Evolutionary conservation across 2,888 invertebrate genomes (phyloP), one percentile per base, ranked within the genome.

Genomic region (Hemistola chrysoprasaria): DNA sequence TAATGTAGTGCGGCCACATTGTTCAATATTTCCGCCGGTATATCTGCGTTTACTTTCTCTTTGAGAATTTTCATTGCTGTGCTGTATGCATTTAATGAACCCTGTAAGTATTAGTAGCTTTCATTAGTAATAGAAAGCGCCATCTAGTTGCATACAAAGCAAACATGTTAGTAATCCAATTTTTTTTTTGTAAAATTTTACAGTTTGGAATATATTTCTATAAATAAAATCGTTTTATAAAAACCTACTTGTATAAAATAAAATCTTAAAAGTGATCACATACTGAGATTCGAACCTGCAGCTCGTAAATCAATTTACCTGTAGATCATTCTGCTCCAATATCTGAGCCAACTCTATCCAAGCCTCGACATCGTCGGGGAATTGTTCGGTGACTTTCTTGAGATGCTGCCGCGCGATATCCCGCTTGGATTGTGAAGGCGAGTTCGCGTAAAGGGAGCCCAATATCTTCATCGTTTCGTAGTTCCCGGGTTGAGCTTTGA

Each of bases 401-500:
- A 99, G 89, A 78, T 98, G 97, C 61, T 95, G 95, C 72, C 97
- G 95, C 0, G 98, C 98, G 50, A 97, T 96, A 60, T 98, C 97
- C 5, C 98, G 90, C 76, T 97, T 97, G 0, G 96, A 94, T 71
- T 97, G 97, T 1, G 96, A 97, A 8, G 92, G 90, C 0, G 97
- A 97, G 67, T 93, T 95, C 0, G 99, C 98, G 75, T 99, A 99
- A 0, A 99, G 87, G 0, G 98, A 98, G 1, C 99, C 99, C 6
- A 99, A 91, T 59, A 99, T 99, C 88, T 99, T 99, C 97, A 99
- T 98, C 0, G 99, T 98, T 80, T 99, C 99, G 69, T 98, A 98
- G 88, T 99, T 99, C 22, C 97, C 97, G 0, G 99, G 98, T 74
- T 98, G 97, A 0, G 94, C 96, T 90, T 99, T 99, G 3, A 99